Conservation (phyloP, 37 sponge, comb jelly and placozoan species). For the Crambe crambe region DNA sequence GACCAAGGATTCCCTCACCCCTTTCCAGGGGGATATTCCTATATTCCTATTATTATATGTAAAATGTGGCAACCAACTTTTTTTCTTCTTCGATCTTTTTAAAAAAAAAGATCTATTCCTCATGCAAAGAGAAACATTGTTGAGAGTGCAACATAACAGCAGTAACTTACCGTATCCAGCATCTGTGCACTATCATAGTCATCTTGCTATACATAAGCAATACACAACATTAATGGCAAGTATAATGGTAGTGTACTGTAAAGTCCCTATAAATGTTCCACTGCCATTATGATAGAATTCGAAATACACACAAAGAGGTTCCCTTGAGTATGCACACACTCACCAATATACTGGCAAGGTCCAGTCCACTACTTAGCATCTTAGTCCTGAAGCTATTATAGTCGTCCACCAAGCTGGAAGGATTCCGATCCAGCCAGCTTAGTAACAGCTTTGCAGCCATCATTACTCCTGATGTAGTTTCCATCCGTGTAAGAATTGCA, state of each 20-base stretch:
- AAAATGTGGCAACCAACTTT: too few species aligned
- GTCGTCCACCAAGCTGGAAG: slow-evolving; percentile 28
- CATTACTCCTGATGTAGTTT: slow-evolving; percentile 49
- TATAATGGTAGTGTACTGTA: background rate
- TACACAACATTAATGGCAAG: background rate
- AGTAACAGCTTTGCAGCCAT: slow-evolving; percentile 42
- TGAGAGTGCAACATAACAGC: too few species aligned
- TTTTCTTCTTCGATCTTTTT: too few species aligned
- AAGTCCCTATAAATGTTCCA: background rate
- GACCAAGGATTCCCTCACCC: too few species aligned
- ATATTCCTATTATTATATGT: too few species aligned
- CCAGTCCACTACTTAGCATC: slow-evolving; percentile 21
- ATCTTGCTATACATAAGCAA: background rate
- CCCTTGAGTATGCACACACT: background rate
- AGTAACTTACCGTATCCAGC: slow-evolving; percentile 13
- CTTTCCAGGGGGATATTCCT: too few species aligned
- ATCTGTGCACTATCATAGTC: background rate
- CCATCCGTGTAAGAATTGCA: slow-evolving; percentile 13
- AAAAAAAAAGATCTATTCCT: too few species aligned
- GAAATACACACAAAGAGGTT: background rate
- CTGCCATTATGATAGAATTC: background rate
- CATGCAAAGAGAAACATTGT: too few species aligned
- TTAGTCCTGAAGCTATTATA: slow-evolving; percentile 39
- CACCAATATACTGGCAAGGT: slow-evolving; percentile 27
- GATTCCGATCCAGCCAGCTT: slow-evolving; percentile 58